phyloP scores from a whole-genome alignment of 2,888 invertebrate species.

The Clanis bilineata region DNA sequence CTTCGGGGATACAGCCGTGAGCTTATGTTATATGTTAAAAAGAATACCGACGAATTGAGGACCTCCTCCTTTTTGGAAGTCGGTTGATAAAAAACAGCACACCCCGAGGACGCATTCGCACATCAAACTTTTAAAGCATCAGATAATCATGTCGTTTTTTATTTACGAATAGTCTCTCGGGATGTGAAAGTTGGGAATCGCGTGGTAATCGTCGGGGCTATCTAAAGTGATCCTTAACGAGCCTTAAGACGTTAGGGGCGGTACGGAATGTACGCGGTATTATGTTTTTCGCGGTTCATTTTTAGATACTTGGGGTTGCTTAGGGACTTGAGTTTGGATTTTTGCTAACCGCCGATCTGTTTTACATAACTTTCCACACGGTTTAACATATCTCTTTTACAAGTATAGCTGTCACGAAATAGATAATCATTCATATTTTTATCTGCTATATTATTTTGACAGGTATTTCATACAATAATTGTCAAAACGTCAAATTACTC shows the following conservation, averaged over 20 bases:
- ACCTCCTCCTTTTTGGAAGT: too few species aligned
- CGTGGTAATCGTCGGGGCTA: slow-evolving; percentile 37
- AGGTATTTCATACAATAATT: too few species aligned
- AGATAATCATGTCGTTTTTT: background rate
- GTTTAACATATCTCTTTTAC: too few species aligned
- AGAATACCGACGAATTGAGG: too few species aligned
- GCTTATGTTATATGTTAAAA: too few species aligned
- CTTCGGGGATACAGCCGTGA: too few species aligned
- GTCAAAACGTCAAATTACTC: too few species aligned
- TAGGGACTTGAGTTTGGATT: background rate
- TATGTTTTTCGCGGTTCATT: background rate
- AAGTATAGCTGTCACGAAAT: too few species aligned
- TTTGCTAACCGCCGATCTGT: background rate
- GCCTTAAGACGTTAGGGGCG: slow-evolving; percentile 29
- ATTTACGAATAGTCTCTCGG: slow-evolving; percentile 13
- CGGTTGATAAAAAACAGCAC: background rate
- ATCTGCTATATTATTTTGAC: too few species aligned
- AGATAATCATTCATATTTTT: too few species aligned
- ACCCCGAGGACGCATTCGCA: background rate
- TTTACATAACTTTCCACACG: too few species aligned
- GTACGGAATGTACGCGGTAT: slow-evolving; percentile 20
- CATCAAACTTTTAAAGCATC: background rate
- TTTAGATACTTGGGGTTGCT: slow-evolving; percentile 12
- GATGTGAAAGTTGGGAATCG: slow-evolving; percentile 32
- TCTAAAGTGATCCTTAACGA: slow-evolving; percentile 43